phyloP scores from a whole-genome alignment of 2,797 vertebrate species.

The Sebastes minor region DNA sequence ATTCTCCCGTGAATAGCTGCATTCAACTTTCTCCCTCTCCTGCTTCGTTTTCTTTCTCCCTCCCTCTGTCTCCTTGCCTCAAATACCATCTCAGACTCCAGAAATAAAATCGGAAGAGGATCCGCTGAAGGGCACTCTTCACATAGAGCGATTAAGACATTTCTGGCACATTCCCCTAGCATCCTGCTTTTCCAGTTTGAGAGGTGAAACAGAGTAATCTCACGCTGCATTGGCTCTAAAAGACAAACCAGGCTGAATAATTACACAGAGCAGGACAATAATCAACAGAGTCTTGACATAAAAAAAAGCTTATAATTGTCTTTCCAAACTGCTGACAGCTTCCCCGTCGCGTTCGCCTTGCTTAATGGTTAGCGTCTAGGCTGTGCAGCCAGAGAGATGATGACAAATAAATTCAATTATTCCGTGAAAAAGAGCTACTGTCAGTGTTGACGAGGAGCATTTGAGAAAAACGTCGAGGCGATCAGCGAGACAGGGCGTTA shows the following conservation, averaged over 20 bases:
- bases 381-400: slow-evolving; percentile 36
- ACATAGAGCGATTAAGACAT: slow-evolving; percentile 67
- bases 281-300: slow-evolving; percentile 57
- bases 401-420: slow-evolving; percentile 64
- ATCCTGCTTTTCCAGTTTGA: slow-evolving; percentile 55
- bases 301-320: slow-evolving; percentile 50
- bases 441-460: slow-evolving; percentile 25
- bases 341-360: background rate
- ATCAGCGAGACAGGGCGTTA: slow-evolving; percentile 9
- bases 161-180: slow-evolving; percentile 60
- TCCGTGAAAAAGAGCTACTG: slow-evolving; percentile 23
- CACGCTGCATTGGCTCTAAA: slow-evolving; percentile 67
- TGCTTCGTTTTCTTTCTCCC: slow-evolving; percentile 1
- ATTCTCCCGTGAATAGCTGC: slow-evolving; percentile 43
- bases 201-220: slow-evolving; percentile 71
- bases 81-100: slow-evolving; percentile 52
- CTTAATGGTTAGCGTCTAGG: slow-evolving; percentile 31
- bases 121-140: slow-evolving; percentile 70
- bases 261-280: slow-evolving; percentile 64
- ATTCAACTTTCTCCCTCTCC: slow-evolving; percentile 17
- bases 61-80: background rate
- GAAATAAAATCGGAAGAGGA: slow-evolving; percentile 60
- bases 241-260: slow-evolving; percentile 74
- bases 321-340: slow-evolving; percentile 43
- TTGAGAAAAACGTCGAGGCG: background rate